These are phyloP conservation scores for Dryocosmus kuriphilus DNA, from an alignment of 2,888 invertebrate genomes.

Conservation along the genomic window DNA sequence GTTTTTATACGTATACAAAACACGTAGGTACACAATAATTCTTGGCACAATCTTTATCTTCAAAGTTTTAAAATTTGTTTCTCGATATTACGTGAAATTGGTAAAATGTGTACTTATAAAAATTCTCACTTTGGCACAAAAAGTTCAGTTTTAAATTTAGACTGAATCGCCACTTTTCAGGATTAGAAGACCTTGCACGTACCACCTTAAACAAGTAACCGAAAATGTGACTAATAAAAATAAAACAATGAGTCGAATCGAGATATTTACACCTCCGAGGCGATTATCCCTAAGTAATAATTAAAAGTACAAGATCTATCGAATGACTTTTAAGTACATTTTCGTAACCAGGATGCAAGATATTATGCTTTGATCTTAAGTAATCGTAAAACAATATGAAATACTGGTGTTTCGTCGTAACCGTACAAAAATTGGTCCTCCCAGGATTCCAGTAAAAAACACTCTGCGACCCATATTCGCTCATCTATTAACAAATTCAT, in stretches of 20 bases:
- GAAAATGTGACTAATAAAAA: constrained; percentile 10
- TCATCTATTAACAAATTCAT: constrained; percentile 44
- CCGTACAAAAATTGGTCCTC: constrained; percentile 60
- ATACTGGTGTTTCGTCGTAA: constrained; percentile 74
- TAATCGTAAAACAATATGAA: constrained; percentile 73
- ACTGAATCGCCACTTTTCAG: constrained; percentile 14
- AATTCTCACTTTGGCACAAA: constrained; percentile 11
- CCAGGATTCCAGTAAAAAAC: constrained; percentile 47
- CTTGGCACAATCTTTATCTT: neutral
- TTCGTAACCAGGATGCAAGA: constrained; percentile 71
- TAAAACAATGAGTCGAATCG: constrained; percentile 28
- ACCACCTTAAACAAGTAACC: constrained; percentile 8
- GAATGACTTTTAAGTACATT: constrained; percentile 75
- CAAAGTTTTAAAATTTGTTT: neutral
- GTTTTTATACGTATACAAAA: constrained; percentile 1
- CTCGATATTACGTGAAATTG: neutral
- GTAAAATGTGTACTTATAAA: neutral
- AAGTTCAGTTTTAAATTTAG: neutral
- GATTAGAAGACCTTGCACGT: constrained; percentile 21
- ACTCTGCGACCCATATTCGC: constrained; percentile 50
- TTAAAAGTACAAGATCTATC: constrained; percentile 67
- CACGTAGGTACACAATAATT: neutral
- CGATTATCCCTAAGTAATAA: constrained; percentile 52
- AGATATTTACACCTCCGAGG: constrained; percentile 40
- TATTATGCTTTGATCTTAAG: constrained; percentile 73